Conservation (phyloP, 2,888 invertebrate species). For the Parthenolecanium corni region DNA sequence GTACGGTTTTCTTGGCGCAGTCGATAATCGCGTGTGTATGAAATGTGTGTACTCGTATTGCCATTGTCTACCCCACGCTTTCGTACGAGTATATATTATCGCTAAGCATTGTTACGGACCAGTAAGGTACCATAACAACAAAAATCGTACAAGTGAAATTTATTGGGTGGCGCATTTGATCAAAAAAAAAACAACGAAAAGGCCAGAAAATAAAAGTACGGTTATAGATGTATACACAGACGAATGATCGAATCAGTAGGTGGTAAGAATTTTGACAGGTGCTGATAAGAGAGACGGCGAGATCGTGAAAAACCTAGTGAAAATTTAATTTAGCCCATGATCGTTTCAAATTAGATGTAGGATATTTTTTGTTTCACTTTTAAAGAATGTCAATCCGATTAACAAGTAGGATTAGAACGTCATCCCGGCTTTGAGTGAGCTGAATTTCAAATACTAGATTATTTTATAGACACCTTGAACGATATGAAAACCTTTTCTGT, state of each 20-base stretch:
- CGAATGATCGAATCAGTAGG: neutral
- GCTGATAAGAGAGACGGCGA: neutral
- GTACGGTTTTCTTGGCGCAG: neutral
- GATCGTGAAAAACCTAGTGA: neutral
- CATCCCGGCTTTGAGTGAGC: too few relatives aligned
- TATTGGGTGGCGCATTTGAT: neutral
- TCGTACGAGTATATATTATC: neutral
- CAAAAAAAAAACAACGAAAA: too few relatives aligned
- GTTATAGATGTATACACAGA: neutral
- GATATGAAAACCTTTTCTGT: too few relatives aligned
- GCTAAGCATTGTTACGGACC: too few relatives aligned
- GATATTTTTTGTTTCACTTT: neutral
- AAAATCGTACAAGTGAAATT: conserved; percentile 1
- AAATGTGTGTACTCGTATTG: neutral
- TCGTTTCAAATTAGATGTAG: too few relatives aligned
- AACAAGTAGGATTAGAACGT: neutral
- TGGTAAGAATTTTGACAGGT: conserved; percentile 1
- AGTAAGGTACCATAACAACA: too few relatives aligned
- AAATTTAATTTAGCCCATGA: neutral
- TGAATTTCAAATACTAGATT: too few relatives aligned
- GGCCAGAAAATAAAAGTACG: too few relatives aligned
- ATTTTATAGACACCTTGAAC: too few relatives aligned
- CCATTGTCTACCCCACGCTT: conserved; percentile 11
- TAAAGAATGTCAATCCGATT: neutral
- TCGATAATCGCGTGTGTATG: neutral